These are phyloP conservation scores for Dasysyrphus tricinctus DNA, from an alignment of 2,888 invertebrate genomes.

Conservation along the genomic window DNA sequence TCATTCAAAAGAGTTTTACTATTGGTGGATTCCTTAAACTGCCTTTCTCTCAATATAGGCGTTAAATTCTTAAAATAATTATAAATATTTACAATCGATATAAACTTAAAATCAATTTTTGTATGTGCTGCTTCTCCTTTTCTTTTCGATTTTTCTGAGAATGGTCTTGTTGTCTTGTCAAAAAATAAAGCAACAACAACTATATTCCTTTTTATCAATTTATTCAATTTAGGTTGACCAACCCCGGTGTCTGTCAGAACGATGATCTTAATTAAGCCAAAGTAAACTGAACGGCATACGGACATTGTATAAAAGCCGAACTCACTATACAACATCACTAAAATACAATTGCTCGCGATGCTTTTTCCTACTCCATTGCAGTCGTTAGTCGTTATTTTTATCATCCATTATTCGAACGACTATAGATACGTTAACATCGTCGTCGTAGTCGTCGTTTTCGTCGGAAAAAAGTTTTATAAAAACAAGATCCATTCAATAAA, in stretches of 20 bases:
- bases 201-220: constrained; percentile 56
- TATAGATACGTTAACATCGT: constrained; percentile 74
- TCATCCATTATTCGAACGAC: constrained; percentile 73
- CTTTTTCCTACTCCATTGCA: constrained; percentile 72
- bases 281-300: constrained; percentile 50
- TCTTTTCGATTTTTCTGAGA: neutral
- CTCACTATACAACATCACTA: constrained; percentile 58
- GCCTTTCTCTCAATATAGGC: neutral
- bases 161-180: constrained; percentile 11
- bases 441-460: constrained; percentile 47
- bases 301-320: constrained; percentile 67
- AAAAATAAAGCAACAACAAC: constrained; percentile 29
- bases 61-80: neutral
- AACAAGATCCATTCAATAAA: constrained; percentile 61
- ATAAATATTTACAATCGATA: neutral
- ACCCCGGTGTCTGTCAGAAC: constrained; percentile 72
- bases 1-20: too few species aligned
- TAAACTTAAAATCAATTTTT: constrained; percentile 6
- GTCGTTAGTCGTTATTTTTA: constrained; percentile 65
- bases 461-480: constrained; percentile 57
- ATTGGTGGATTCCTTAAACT: neutral
- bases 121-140: neutral
- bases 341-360: constrained; percentile 69
- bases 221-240: constrained; percentile 74
- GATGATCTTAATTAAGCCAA: constrained; percentile 75